Evolutionary conservation across 2,797 vertebrate genomes (phyloP), one percentile per base, ranked within the genome.

Genomic region (Leucoraja ocellata): DNA sequence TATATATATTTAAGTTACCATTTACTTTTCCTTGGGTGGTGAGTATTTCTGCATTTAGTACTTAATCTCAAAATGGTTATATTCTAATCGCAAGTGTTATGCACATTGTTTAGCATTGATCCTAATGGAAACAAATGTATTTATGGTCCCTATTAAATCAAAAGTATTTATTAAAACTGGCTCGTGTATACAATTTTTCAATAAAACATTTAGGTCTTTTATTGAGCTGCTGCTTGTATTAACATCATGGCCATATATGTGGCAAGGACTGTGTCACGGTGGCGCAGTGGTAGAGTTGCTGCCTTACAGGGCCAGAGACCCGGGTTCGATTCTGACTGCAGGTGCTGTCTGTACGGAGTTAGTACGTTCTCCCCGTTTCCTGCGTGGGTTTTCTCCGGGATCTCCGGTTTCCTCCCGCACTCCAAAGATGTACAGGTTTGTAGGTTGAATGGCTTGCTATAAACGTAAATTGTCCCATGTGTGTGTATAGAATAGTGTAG

Each of bases 141-240:
- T 74, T 92, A 92, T 46, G 39, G 68, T n/a, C 71, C 36, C 74
- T 54, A 92, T 46, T 73, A 91, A 91, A 91, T 91, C 90, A 76
- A 92, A 74, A 74, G 90, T 92, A 92, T 92, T 76, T 92, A 92
- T 92, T 92, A 76, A 92, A 71, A 92, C 71, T 76, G 90, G 11
- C 16, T 76, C 46, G 76, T 92, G 73, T 76, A 92, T n/a, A 92
- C 71, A 54, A 58, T 92, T 92, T 54, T 92, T 73, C 90, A 92
- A 76, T 92, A 92, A 92, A 92, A 92, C 68, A 54, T 74, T 76
- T 71, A 39, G 73, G 71, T 54, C 13, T 92, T 74, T 71, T 74
- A 92, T 76, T 92, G 73, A 58, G 11, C 71, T 74, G 23, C 11
- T 92, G 65, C 16, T 92, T 74, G 0, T 76, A 54, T 8, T 32